These are phyloP conservation scores for Eristalinus aeneus DNA, from an alignment of 2,888 invertebrate genomes.

Conservation along the genomic window DNA sequence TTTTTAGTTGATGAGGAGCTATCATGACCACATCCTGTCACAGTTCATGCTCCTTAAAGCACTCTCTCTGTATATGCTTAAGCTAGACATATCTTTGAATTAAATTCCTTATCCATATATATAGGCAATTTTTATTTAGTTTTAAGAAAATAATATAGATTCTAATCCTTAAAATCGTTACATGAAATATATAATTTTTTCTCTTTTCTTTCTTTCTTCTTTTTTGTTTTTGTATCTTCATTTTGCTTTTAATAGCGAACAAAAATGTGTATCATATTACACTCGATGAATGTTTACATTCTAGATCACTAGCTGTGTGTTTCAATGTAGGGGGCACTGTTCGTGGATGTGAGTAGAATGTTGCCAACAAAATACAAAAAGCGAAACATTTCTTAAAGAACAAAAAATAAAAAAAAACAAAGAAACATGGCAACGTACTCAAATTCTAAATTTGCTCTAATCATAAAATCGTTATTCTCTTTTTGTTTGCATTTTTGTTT, in stretches of 20 bases:
- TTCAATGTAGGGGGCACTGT: constrained; percentile 8
- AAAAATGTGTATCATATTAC: constrained; percentile 35
- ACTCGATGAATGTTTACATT: constrained; percentile 63
- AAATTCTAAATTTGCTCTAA: constrained; percentile 38
- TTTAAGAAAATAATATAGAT: constrained; percentile 41
- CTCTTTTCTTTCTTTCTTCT: not conserved
- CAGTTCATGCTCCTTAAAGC: not conserved
- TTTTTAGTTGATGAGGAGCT: not conserved
- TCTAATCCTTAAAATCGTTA: constrained; percentile 35
- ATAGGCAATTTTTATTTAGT: constrained; percentile 48
- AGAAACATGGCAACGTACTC: constrained; percentile 62
- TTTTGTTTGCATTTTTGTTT: not conserved
- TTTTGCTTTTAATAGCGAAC: constrained; percentile 25
- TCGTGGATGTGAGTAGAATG: constrained; percentile 12
- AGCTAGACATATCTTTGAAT: constrained; percentile 51
- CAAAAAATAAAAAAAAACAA: not conserved
- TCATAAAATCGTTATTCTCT: constrained; percentile 19
- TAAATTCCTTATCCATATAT: constrained; percentile 61
- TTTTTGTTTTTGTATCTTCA: constrained; percentile 37
- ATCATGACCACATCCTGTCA: not conserved
- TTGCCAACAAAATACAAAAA: constrained; percentile 49
- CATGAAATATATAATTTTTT: constrained; percentile 18
- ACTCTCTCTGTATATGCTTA: constrained; percentile 28
- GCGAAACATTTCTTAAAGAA: constrained; percentile 5
- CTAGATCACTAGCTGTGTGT: constrained; percentile 68